These are phyloP conservation scores for Mus spretus DNA, from an alignment of 2,797 vertebrate genomes.

Conservation along the genomic window DNA sequence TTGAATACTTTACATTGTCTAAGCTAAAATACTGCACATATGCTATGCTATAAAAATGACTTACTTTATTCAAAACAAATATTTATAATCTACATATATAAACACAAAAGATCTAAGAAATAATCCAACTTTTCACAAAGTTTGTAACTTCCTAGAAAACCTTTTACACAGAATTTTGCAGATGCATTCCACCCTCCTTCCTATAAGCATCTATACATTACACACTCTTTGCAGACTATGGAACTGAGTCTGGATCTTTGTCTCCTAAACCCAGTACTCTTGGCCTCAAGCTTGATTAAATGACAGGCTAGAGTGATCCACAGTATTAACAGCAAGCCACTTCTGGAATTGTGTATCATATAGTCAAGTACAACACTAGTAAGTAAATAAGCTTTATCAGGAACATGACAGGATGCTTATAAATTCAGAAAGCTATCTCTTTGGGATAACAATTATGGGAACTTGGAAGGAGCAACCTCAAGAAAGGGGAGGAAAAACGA, in stretches of 20 bases:
- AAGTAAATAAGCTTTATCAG: neutral
- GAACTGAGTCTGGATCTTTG: neutral
- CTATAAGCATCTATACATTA: neutral
- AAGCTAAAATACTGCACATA: conserved; percentile 37
- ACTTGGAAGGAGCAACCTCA: neutral
- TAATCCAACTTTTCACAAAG: conserved; percentile 10
- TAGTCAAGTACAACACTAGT: neutral
- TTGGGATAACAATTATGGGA: neutral
- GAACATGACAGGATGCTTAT: neutral
- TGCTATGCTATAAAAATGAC: neutral
- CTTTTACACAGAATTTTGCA: conserved; percentile 15
- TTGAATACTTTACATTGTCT: conserved; percentile 17
- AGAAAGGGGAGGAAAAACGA: neutral
- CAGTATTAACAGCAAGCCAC: neutral
- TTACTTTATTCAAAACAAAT: conserved; percentile 3
- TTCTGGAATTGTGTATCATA: neutral
- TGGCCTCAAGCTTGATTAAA: neutral
- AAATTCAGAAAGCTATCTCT: conserved; percentile 11
- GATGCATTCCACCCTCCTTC: neutral
- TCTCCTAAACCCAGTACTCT: neutral
- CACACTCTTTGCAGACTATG: neutral
- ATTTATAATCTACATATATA: conserved; percentile 25
- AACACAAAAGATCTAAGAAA: conserved; percentile 56
- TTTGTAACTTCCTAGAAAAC: neutral
- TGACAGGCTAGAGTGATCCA: neutral